Conservation (phyloP, 2,888 invertebrate genomes). For the Thecocarcelia acutangulata region DNA sequence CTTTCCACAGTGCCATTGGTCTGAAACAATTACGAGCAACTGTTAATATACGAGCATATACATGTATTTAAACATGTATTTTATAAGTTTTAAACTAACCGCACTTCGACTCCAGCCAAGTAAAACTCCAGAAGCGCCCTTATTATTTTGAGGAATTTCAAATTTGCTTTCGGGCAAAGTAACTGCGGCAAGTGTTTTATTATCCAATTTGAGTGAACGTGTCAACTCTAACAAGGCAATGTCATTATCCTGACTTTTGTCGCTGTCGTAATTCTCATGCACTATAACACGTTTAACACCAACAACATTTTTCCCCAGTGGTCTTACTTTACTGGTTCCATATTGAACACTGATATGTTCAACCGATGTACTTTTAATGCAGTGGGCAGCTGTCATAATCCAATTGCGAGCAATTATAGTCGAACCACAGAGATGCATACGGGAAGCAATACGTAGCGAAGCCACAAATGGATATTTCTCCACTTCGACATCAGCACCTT, state of each 20-base stretch:
- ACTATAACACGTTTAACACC: constrained; percentile 74
- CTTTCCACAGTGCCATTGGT: constrained; percentile 76
- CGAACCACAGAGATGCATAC: constrained; percentile 76
- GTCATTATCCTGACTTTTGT: constrained; percentile 78
- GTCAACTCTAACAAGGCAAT: constrained; percentile 79
- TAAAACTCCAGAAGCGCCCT: constrained; percentile 73
- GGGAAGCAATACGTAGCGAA: constrained; percentile 73
- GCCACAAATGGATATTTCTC: constrained; percentile 77
- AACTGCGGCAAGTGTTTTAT: constrained; percentile 74
- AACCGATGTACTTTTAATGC: constrained; percentile 69
- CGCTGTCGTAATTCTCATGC: constrained; percentile 77
- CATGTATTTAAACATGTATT: too few species aligned
- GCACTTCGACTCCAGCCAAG: constrained; percentile 79
- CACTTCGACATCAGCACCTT: constrained; percentile 75
- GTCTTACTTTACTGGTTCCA: constrained; percentile 72
- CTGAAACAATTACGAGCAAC: constrained; percentile 71
- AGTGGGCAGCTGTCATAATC: constrained; percentile 78
- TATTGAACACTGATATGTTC: constrained; percentile 73
- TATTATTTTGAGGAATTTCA: constrained; percentile 72
- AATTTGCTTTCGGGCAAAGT: constrained; percentile 73
- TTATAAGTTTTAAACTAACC: constrained; percentile 68
- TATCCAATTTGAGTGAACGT: constrained; percentile 74
- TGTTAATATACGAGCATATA: not conserved
- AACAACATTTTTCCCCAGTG: constrained; percentile 73
- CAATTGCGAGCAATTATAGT: constrained; percentile 74